Conservation (phyloP, 1,140 invertebrate species). For the Reticulitermes speratus region DNA sequence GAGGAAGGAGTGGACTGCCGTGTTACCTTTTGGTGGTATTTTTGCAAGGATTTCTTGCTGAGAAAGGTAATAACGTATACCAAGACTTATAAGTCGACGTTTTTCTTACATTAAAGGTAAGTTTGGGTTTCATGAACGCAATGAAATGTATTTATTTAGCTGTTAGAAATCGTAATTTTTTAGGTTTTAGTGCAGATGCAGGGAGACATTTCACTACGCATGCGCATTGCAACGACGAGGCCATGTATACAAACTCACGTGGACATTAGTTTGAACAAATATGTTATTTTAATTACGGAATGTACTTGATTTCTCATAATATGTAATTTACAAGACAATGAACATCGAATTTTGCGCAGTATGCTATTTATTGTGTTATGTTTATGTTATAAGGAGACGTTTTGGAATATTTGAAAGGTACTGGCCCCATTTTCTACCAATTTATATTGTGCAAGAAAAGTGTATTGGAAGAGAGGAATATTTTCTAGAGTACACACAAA, state of each 20-base stretch:
- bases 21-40: neutral
- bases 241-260: constrained; percentile 34
- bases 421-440: neutral
- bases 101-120: neutral
- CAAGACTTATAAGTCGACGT: neutral
- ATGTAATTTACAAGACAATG: neutral
- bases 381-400: neutral
- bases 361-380: neutral
- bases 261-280: neutral
- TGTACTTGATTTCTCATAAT: neutral
- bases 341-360: neutral
- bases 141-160: constrained; percentile 9
- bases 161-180: constrained; percentile 10
- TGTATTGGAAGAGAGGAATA: neutral
- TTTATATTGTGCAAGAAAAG: neutral
- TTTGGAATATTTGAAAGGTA: neutral
- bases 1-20: neutral
- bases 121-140: neutral
- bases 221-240: neutral
- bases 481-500: neutral
- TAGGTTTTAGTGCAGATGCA: constrained; percentile 18
- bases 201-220: constrained; percentile 25
- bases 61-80: neutral
- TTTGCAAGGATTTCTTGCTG: neutral
- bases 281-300: neutral